Percentiles rank a stretch among this genome's conserved stretches.
phyloP scores from a whole-genome alignment of 37 sponge, comb jelly and placozoan species.

The Cladorhizidae sp. region DNA sequence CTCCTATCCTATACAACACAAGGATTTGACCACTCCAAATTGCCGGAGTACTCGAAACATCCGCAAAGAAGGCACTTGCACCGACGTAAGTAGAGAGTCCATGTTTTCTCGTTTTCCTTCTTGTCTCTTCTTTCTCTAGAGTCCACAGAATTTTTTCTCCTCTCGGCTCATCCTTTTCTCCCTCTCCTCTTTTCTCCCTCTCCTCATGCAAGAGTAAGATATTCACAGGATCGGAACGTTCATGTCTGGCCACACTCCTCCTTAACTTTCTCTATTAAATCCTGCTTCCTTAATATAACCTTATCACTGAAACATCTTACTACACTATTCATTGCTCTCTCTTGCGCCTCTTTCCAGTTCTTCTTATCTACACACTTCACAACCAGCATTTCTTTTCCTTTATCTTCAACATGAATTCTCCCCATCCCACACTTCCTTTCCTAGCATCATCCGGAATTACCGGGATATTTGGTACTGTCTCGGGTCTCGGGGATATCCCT shows the following conservation, averaged over 20 bases:
- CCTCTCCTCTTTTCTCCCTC: background rate
- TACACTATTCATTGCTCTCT: too few relatives aligned
- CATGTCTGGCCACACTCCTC: background rate
- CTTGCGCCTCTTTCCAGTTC: too few relatives aligned
- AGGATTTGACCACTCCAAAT: conserved; percentile 20
- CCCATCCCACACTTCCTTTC: background rate
- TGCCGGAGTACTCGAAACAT: conserved; percentile 62
- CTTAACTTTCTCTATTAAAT: too few relatives aligned
- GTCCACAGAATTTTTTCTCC: background rate
- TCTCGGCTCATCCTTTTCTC: background rate
- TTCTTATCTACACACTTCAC: too few relatives aligned
- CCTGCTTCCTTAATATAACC: too few relatives aligned
- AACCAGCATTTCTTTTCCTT: background rate
- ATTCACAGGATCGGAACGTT: too few relatives aligned
- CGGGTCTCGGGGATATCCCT: too few relatives aligned
- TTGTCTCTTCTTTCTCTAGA: background rate
- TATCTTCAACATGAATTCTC: too few relatives aligned
- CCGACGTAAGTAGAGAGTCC: conserved; percentile 54
- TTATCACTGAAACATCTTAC: too few relatives aligned
- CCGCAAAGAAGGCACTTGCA: conserved; percentile 71
- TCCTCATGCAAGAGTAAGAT: too few relatives aligned
- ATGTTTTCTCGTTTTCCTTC: background rate
- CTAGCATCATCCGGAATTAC: background rate
- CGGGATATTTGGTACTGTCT: too few relatives aligned
- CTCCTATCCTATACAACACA: too few relatives aligned